phyloP scores from a whole-genome alignment of 2,888 invertebrate species.

The Idaea straminata region DNA sequence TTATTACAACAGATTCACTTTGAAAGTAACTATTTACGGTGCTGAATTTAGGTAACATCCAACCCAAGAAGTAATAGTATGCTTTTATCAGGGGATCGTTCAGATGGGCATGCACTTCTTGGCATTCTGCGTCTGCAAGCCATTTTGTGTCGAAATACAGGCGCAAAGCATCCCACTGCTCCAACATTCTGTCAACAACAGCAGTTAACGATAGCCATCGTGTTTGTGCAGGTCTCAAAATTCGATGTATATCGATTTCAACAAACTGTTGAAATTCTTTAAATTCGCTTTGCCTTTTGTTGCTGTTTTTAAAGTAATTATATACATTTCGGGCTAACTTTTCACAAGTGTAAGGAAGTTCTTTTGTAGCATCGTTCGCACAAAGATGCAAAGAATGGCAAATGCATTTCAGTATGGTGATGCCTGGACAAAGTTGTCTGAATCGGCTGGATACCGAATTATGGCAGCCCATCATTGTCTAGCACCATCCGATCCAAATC shows the following conservation, averaged over 20 bases:
- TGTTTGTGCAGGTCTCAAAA: conserved; percentile 25
- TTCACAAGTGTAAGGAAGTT: conserved; percentile 15
- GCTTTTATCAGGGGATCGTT: conserved; percentile 22
- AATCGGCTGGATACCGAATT: conserved; percentile 15
- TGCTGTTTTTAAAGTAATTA: conserved; percentile 18
- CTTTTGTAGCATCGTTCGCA: conserved; percentile 19
- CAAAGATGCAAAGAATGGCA: conserved; percentile 27
- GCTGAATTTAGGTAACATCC: conserved; percentile 18
- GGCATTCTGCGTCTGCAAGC: neutral
- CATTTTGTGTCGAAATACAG: no score
- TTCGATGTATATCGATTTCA: conserved; percentile 13
- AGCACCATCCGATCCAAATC: conserved; percentile 23
- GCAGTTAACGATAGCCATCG: conserved; percentile 24
- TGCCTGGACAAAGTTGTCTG: conserved; percentile 8
- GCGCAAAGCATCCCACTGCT: conserved; percentile 17
- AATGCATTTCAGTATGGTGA: conserved; percentile 21
- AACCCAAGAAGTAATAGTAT: conserved; percentile 25
- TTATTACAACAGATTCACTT: no score
- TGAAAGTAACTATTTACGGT: no score
- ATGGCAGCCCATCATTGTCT: conserved; percentile 19
- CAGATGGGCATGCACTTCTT: conserved; percentile 11
- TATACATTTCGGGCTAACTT: conserved; percentile 17
- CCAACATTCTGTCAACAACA: conserved; percentile 17
- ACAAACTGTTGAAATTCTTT: conserved; percentile 18
- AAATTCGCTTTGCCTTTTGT: conserved; percentile 16